phyloP scores from a whole-genome alignment of 2,888 invertebrate genomes.

The Morinoia aosen region DNA sequence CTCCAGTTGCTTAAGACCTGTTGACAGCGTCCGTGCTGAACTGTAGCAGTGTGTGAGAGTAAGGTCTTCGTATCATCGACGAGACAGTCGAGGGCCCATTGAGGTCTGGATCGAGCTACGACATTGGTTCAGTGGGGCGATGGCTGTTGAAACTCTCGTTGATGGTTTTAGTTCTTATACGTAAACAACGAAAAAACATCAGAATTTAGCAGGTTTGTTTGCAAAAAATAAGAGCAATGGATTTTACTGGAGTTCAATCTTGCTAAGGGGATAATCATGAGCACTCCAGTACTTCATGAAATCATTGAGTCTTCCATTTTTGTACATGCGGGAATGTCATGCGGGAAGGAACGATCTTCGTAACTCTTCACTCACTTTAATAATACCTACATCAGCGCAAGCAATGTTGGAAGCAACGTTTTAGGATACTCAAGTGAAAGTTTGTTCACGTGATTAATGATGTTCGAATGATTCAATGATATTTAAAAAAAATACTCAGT shows the following conservation, averaged over 20 bases:
- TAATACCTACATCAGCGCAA: too few species aligned
- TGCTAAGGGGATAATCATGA: background rate
- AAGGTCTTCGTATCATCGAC: background rate
- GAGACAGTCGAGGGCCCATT: too few species aligned
- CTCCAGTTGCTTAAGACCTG: background rate
- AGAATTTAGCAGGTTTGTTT: background rate
- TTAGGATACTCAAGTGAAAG: too few species aligned
- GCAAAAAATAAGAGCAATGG: too few species aligned
- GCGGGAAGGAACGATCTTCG: too few species aligned
- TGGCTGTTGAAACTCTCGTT: background rate
- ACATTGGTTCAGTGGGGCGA: background rate
- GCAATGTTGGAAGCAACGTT: too few species aligned
- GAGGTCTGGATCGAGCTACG: background rate
- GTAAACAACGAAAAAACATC: background rate
- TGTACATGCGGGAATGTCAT: background rate
- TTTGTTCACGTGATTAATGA: too few species aligned
- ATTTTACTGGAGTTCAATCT: background rate
- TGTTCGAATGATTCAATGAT: too few species aligned
- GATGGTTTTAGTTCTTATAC: background rate
- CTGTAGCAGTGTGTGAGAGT: background rate
- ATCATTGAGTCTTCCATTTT: background rate
- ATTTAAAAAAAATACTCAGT: too few species aligned
- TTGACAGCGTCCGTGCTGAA: background rate
- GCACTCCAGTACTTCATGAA: background rate
- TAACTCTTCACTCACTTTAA: too few species aligned